phyloP scores from a whole-genome alignment of 2,113 vertebrate genomes.

The Amblyornis subalaris region DNA sequence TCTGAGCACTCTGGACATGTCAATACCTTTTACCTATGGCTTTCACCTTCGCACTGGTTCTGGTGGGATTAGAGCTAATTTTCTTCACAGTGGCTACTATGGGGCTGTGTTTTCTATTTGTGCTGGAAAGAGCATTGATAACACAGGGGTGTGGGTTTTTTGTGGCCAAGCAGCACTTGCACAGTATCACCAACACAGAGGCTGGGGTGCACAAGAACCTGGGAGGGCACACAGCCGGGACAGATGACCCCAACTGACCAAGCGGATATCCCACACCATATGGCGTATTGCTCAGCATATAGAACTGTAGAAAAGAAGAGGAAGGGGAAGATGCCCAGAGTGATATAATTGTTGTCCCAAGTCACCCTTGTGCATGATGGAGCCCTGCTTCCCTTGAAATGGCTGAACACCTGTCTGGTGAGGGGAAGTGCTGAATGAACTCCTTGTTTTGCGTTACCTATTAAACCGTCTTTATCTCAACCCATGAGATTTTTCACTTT shows the following conservation, averaged over 20 bases:
- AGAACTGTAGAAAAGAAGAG: neutral
- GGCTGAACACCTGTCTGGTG: neutral
- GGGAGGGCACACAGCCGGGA: too few relatives aligned
- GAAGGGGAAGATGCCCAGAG: neutral
- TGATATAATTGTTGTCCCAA: neutral
- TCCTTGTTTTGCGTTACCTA: neutral
- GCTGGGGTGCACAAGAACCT: too few relatives aligned
- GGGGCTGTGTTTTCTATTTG: neutral
- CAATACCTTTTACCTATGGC: neutral
- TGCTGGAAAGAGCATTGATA: neutral
- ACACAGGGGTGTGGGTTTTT: neutral
- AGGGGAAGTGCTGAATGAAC: neutral
- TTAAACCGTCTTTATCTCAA: neutral
- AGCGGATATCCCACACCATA: neutral
- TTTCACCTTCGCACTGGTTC: neutral
- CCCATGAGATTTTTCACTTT: neutral
- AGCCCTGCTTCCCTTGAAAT: neutral
- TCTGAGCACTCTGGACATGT: neutral
- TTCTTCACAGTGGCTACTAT: neutral
- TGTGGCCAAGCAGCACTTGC: neutral
- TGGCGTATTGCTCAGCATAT: neutral
- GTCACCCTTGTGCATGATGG: neutral
- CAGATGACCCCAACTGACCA: neutral
- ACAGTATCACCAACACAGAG: neutral
- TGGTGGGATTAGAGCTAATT: neutral